phyloP scores from a whole-genome alignment of 1,140 invertebrate species.

The Tetragnatha versicolor region DNA sequence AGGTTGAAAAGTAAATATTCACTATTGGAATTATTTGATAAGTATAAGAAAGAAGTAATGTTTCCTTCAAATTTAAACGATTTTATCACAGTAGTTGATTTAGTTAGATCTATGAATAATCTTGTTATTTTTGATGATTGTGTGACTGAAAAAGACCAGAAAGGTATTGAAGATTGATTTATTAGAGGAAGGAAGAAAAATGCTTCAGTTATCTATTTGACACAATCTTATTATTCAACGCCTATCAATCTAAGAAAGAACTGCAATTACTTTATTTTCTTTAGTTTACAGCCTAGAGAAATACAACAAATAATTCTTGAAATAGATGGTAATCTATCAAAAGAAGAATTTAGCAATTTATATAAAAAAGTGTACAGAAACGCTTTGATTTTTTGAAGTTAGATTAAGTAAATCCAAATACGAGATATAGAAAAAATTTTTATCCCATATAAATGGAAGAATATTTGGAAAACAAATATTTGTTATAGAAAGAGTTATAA shows the following conservation, averaged over 20 bases:
- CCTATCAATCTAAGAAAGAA: conserved; percentile 8
- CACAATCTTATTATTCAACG: conserved; percentile 28
- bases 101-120: conserved; percentile 15
- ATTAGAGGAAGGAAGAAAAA: conserved; percentile 21
- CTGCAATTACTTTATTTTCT: conserved; percentile 1
- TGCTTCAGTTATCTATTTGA: conserved; percentile 9
- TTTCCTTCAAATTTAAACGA: no score
- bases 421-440: neutral
- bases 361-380: conserved; percentile 18
- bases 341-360: neutral
- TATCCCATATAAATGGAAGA: neutral
- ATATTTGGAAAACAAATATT: neutral
- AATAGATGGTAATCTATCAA: neutral
- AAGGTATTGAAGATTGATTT: neutral
- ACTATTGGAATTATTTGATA: neutral
- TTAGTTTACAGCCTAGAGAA: neutral
- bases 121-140: neutral
- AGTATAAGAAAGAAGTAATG: no score
- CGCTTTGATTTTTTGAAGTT: neutral
- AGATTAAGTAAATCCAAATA: conserved; percentile 1
- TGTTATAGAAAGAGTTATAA: neutral
- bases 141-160: neutral
- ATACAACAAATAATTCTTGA: conserved; percentile 12
- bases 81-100: neutral
- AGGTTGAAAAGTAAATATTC: neutral